These are phyloP conservation scores for Gnathonemus longibarbis DNA, from an alignment of 2,113 vertebrate species.

Conservation along the genomic window DNA sequence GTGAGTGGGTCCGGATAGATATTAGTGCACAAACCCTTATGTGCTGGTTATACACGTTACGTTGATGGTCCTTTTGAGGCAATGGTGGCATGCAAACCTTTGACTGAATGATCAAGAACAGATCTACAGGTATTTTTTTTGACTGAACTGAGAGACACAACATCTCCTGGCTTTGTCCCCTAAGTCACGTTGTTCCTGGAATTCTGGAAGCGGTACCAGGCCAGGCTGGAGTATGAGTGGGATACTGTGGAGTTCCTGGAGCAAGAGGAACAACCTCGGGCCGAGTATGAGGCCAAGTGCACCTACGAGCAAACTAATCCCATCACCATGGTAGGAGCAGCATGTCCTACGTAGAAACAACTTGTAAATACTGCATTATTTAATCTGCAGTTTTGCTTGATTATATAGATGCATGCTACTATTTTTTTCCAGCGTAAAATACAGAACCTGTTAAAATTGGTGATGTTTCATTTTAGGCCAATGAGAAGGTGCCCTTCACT, in stretches of 20 bases:
- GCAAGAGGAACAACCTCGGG: slow-evolving; percentile 77
- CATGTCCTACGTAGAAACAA: not conserved
- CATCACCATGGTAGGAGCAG: slow-evolving; percentile 61
- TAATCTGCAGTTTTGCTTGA: not conserved
- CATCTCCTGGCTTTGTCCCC: not conserved
- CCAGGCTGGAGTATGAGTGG: slow-evolving; percentile 85
- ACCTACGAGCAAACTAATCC: slow-evolving; percentile 52
- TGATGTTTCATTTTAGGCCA: slow-evolving; percentile 53
- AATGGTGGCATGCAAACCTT: not conserved
- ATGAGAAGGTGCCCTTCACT: slow-evolving; percentile 78
- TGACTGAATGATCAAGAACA: not conserved
- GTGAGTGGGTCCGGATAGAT: slow-evolving; percentile 57
- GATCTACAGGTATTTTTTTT: not conserved
- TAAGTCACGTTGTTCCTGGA: slow-evolving; percentile 86
- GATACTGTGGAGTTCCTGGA: slow-evolving; percentile 84
- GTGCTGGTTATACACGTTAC: not conserved
- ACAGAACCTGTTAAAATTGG: not conserved
- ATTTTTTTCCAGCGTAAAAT: not conserved
- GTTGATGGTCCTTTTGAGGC: not conserved
- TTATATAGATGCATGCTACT: not conserved
- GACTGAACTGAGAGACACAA: not conserved
- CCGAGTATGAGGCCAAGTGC: slow-evolving; percentile 83
- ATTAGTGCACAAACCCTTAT: not conserved
- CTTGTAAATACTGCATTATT: not conserved
- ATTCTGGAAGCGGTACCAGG: slow-evolving; percentile 89